Conservation (phyloP, 2,888 invertebrate species). For the Epinotia nisella region DNA sequence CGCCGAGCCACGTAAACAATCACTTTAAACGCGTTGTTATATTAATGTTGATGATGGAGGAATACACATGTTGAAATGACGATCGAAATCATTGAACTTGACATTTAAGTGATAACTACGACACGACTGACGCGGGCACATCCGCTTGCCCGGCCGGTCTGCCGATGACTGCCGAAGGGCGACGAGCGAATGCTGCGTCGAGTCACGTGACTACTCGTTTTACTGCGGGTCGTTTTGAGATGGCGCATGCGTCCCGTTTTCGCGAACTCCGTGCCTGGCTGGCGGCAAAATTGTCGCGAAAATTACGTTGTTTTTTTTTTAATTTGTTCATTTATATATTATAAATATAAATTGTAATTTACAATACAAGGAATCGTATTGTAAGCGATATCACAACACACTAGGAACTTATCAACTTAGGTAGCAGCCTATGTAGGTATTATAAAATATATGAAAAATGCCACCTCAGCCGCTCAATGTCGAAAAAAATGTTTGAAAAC, state of each 20-base stretch:
- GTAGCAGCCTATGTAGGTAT: no score
- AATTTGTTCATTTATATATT: no score
- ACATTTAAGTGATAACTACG: conserved; percentile 71
- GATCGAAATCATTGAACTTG: conserved; percentile 77
- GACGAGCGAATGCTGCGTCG: conserved; percentile 83
- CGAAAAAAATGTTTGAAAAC: no score
- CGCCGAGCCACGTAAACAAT: conserved; percentile 55
- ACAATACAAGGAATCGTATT: no score
- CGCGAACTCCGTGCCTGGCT: conserved; percentile 55
- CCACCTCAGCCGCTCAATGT: no score
- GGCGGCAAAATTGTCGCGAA: conserved; percentile 69
- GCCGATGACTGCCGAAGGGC: conserved; percentile 80
- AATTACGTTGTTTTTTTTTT: background rate
- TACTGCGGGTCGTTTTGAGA: conserved; percentile 83
- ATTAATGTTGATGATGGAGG: conserved; percentile 65
- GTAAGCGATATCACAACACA: no score
- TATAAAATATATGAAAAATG: no score
- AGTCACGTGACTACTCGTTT: conserved; percentile 85
- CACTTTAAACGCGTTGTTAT: conserved; percentile 57
- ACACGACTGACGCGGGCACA: conserved; percentile 61
- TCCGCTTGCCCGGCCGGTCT: conserved; percentile 63
- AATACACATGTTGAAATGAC: conserved; percentile 74
- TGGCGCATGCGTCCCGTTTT: conserved; percentile 75
- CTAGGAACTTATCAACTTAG: no score
- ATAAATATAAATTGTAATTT: no score